Evolutionary conservation across 2,797 vertebrate genomes (phyloP).

Genomic region (Cirrhinus mrigala): DNA sequence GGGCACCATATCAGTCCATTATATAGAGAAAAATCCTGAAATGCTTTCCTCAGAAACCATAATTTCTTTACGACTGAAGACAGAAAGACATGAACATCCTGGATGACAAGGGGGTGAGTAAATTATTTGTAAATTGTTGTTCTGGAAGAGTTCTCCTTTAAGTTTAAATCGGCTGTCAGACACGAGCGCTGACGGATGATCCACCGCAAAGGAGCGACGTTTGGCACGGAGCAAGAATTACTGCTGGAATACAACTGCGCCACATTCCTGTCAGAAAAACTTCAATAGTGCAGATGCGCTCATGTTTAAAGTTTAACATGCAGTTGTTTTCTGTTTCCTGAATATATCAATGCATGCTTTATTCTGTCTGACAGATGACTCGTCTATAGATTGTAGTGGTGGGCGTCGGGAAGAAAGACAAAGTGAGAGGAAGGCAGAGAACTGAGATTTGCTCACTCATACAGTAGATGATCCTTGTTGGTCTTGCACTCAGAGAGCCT

Average conservation of each 20-base stretch:
- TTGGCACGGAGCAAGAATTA: neutral
- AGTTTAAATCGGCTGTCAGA: constrained; percentile 19
- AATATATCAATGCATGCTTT: constrained; percentile 14
- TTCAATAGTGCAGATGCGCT: neutral
- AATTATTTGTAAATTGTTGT: too few species aligned
- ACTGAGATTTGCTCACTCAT: constrained; percentile 52
- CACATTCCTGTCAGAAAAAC: constrained; percentile 10
- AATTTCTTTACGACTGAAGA: too few species aligned
- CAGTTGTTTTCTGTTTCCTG: neutral
- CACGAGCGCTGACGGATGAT: neutral
- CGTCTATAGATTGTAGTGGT: neutral
- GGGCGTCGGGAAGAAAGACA: constrained; percentile 20
- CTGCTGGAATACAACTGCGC: neutral
- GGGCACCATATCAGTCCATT: too few species aligned
- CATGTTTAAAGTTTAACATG: neutral
- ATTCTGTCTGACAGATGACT: neutral
- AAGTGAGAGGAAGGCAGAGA: constrained; percentile 45
- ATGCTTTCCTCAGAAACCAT: too few species aligned
- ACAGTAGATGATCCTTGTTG: neutral
- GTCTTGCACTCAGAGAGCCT: constrained; percentile 23
- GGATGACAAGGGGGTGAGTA: too few species aligned
- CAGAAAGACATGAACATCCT: too few species aligned
- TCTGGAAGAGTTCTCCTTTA: too few species aligned
- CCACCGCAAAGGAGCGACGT: neutral
- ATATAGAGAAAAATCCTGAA: too few species aligned